Evolutionary conservation across 2,888 invertebrate species (phyloP), one percentile per base, ranked within the genome.

Genomic region (Macrophya annulata): DNA sequence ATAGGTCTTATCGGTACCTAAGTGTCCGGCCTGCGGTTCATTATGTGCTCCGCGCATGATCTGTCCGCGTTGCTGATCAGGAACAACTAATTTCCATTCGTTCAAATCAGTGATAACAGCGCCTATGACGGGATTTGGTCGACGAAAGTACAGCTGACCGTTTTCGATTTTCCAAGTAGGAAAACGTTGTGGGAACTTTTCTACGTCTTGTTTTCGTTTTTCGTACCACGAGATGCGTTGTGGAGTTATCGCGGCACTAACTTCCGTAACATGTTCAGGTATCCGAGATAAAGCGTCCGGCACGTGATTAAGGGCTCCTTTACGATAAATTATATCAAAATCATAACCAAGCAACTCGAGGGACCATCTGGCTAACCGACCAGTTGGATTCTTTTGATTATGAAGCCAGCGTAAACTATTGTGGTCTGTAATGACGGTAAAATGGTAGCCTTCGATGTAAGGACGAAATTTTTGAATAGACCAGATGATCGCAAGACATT

Each of bases 341-440:
- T 86, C 76, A 40, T 86, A 87, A 15, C 86, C 88, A 37, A 86
- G 87, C 0, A 89, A 83, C 48, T 87, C 84, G 0, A 89, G 82
- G 17, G 87, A 82, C 87, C 87, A 86, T 1, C 86, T 12, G 17
- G 88, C 88, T 40, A 89, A 71, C 55, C 88, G 21, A 15, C 88
- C 88, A 0, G 84, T 65, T 0, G 89, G 90, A 40, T 88, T 85
- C 9, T 90, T 88, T 4, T 89, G 62, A 17, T 85, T 86, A 5
- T 86, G 84, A 1, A 90, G 74, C 90, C 89, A 90, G 3, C 81
- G 55, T 0, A 90, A 72, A 17, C 87, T 87, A n/a, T 77, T 59
- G 21, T 90, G 90, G 37, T 90, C 89, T 0, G 89, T 91, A 0
- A 90, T 86, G 0, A 90, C 90, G 0, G 72, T 88, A 71, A 91